Evolutionary conservation across 1,140 invertebrate species (phyloP).

Genomic region (Cyphomyrmex costatus): DNA sequence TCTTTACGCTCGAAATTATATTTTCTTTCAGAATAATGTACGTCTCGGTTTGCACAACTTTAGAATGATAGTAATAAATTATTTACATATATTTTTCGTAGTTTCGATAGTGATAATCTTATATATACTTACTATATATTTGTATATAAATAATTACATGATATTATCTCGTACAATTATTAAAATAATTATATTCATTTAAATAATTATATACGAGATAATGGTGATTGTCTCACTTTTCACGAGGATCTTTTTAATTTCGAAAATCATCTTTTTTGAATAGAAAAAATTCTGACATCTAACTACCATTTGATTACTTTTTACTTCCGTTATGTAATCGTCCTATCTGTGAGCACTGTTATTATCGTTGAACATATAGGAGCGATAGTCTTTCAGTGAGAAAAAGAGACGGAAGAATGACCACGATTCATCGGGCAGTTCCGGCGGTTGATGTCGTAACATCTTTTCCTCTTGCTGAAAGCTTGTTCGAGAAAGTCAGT

Average conservation of each 20-base stretch:
- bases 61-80: too few relatives aligned
- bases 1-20: conserved; percentile 1
- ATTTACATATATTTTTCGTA: not conserved
- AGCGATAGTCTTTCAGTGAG: not conserved
- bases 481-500: not conserved
- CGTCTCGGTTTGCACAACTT: not conserved
- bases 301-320: conserved; percentile 16
- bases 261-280: not conserved
- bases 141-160: not conserved
- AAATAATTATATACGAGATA: not conserved
- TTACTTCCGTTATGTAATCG: conserved; percentile 46
- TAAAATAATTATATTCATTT: not conserved
- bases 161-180: conserved; percentile 1
- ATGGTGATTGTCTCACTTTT: not conserved
- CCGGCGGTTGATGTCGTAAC: conserved; percentile 27
- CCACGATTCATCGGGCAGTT: conserved; percentile 37
- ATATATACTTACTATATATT: not conserved
- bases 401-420: conserved; percentile 10
- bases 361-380: conserved; percentile 43
- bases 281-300: not conserved
- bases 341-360: conserved; percentile 1
- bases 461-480: conserved; percentile 46
- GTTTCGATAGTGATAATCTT: not conserved
- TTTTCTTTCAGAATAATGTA: not conserved
- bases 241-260: not conserved